These are phyloP conservation scores for Hyperoplus lanceolatus DNA, from an alignment of 2,797 vertebrate species.

Conservation along the genomic window DNA sequence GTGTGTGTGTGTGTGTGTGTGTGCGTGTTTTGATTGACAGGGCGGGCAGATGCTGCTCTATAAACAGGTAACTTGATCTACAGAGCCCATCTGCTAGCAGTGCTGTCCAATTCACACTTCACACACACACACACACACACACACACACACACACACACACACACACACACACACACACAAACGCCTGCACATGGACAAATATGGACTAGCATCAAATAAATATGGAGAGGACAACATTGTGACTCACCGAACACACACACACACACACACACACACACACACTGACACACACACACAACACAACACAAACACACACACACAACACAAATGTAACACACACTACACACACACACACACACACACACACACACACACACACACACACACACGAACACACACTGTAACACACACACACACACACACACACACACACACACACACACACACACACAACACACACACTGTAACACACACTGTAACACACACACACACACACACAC, in stretches of 20 bases:
- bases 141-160: slow-evolving; percentile 35
- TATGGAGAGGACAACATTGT: slow-evolving; percentile 66
- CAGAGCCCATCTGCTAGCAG: slow-evolving; percentile 80
- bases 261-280: slow-evolving; percentile 5
- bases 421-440: no score
- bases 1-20: no score
- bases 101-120: slow-evolving; percentile 77
- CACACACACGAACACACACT: no score
- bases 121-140: slow-evolving; percentile 49
- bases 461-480: no score
- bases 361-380: not conserved
- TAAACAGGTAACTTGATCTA: slow-evolving; percentile 80
- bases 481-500: no score
- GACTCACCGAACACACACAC: slow-evolving; percentile 54
- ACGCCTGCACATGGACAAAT: slow-evolving; percentile 49
- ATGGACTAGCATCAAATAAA: slow-evolving; percentile 71
- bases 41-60: slow-evolving; percentile 79
- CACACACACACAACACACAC: no score
- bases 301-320: no score
- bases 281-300: no score
- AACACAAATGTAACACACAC: no score
- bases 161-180: slow-evolving; percentile 8
- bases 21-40: slow-evolving; percentile 70
- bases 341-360: not conserved
- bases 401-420: no score